Conservation (phyloP, 2,113 vertebrate genomes). For the Andinoacara biseriatus region DNA sequence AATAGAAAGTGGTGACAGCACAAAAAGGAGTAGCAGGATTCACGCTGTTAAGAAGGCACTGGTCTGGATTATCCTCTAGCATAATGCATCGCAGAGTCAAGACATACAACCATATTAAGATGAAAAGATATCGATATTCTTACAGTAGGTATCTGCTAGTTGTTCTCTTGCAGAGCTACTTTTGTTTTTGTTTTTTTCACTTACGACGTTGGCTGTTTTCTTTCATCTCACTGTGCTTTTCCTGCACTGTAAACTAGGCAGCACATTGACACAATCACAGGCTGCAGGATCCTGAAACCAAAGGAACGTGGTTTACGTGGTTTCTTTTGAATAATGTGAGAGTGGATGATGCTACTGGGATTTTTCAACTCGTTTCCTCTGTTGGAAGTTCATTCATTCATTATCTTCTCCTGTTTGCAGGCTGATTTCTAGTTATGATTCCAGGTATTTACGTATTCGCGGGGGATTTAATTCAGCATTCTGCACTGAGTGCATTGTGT, state of each 20-base stretch:
- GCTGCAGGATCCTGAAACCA: background rate
- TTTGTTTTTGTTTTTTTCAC: background rate
- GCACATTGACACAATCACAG: background rate
- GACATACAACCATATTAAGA: conserved; percentile 61
- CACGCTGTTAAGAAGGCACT: conserved; percentile 12
- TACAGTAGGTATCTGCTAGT: conserved; percentile 65
- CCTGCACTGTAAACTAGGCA: background rate
- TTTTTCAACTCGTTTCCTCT: conserved; percentile 3
- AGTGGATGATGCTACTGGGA: background rate
- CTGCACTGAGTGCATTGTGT: conserved; percentile 5
- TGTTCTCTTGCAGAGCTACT: conserved; percentile 3
- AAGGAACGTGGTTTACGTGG: conserved; percentile 1
- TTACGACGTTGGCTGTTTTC: background rate
- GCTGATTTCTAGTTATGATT: conserved; percentile 9
- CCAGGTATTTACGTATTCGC: background rate
- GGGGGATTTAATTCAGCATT: background rate
- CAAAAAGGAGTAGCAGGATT: conserved; percentile 36
- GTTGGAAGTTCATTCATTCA: conserved; percentile 4
- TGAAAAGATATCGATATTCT: conserved; percentile 51
- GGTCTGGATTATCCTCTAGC: conserved; percentile 8
- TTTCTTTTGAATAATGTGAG: conserved; percentile 3
- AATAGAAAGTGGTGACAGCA: conserved; percentile 38
- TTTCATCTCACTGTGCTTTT: background rate
- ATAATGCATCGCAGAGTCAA: conserved; percentile 61
- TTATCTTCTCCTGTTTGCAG: conserved; percentile 5